Percentiles rank a stretch among this genome's conserved stretches.
These are phyloP conservation scores for Silurus lanzhouensis DNA, from an alignment of 2,797 vertebrate species.

Conservation along the genomic window DNA sequence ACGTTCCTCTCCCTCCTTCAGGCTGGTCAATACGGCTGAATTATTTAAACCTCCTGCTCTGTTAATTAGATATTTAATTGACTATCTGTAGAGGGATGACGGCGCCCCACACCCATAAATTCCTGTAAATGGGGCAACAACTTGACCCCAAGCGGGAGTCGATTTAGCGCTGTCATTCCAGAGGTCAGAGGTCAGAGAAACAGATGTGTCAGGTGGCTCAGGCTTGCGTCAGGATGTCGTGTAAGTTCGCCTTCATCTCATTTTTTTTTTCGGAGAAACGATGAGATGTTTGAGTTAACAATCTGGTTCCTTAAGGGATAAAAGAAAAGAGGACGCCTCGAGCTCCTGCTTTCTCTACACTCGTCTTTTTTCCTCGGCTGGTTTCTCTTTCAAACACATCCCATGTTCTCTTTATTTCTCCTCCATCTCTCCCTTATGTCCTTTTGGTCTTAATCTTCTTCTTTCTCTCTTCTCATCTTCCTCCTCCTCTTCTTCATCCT, in stretches of 20 bases:
- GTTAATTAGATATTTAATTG: slow-evolving; percentile 83
- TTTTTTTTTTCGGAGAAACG: background rate
- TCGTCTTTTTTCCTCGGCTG: slow-evolving; percentile 28
- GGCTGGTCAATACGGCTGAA: slow-evolving; percentile 74
- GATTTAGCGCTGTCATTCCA: slow-evolving; percentile 62
- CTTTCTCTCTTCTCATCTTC: slow-evolving; percentile 54
- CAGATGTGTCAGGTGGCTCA: slow-evolving; percentile 35
- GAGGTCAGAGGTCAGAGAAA: slow-evolving; percentile 68
- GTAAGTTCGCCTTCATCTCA: too few species aligned
- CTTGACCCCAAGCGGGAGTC: slow-evolving; percentile 58
- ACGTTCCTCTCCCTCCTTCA: slow-evolving; percentile 50
- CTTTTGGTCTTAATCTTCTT: background rate
- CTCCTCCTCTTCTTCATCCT: slow-evolving; percentile 56
- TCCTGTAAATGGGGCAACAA: slow-evolving; percentile 70
- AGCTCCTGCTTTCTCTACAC: background rate
- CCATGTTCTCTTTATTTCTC: background rate
- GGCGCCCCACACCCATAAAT: slow-evolving; percentile 69
- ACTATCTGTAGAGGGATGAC: slow-evolving; percentile 75
- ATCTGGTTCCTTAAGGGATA: too few species aligned
- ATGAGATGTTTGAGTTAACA: too few species aligned
- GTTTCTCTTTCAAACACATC: slow-evolving; percentile 48
- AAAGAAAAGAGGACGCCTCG: background rate
- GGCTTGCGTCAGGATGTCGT: too few species aligned
- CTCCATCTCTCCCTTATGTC: background rate
- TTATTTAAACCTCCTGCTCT: slow-evolving; percentile 78